Evolutionary conservation across 1,140 invertebrate genomes (phyloP).

Genomic region (Drosophila sp.): DNA sequence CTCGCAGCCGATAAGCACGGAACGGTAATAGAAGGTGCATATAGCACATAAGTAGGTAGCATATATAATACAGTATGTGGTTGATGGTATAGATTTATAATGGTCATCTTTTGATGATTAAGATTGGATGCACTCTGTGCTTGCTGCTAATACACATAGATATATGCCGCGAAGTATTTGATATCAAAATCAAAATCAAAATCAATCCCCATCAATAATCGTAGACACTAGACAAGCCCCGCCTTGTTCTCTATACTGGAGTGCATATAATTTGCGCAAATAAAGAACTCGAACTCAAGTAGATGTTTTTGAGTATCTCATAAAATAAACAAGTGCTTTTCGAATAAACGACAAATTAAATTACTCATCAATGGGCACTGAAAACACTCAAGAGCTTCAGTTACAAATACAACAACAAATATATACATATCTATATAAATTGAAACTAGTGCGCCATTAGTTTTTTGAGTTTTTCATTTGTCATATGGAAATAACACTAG

Average conservation of each 20-base stretch:
- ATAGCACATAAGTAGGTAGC: neutral
- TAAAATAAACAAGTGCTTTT: conserved; percentile 81
- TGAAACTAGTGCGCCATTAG: conserved; percentile 16
- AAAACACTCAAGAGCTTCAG: conserved; percentile 37
- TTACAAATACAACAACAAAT: neutral
- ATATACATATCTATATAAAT: conserved; percentile 20
- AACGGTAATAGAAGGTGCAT: conserved; percentile 13
- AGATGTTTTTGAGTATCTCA: conserved; percentile 79
- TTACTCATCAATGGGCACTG: conserved; percentile 68
- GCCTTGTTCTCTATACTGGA: neutral
- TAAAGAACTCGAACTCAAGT: conserved; percentile 82
- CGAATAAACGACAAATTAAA: conserved; percentile 83
- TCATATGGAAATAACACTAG: conserved; percentile 16
- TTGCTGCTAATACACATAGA: conserved; percentile 1
- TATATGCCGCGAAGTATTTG: neutral
- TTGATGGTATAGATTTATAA: conserved; percentile 23
- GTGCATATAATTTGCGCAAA: conserved; percentile 52
- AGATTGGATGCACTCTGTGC: neutral
- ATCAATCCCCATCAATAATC: conserved; percentile 19
- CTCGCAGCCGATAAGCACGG: conserved; percentile 44
- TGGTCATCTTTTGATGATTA: conserved; percentile 10
- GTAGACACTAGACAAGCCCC: conserved; percentile 10
- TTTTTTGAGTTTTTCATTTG: conserved; percentile 32
- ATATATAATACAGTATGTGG: conserved; percentile 1
- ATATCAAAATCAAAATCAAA: neutral